Evolutionary conservation across 2,888 invertebrate species (phyloP), one percentile per base, ranked within the genome.

Genomic region (Drosophila glabriapex): DNA sequence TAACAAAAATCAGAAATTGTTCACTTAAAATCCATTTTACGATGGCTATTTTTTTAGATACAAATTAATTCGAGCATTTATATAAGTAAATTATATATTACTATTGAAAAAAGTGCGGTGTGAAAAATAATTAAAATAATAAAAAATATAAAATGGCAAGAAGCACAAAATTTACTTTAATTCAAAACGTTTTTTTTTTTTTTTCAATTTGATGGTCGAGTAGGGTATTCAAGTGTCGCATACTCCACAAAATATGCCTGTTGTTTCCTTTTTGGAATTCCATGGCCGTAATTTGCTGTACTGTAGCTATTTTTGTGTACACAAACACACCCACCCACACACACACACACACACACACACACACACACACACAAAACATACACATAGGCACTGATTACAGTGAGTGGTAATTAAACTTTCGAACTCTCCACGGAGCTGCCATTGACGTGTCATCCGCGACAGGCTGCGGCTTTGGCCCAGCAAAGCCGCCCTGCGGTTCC

Each of bases 321-420:
- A 74, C 64, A 66, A 66, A 35, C 25, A 22, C 28, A 28, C 28
- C n/a, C 28, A 55, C 25, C 19, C 37, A 29, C 56, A 9, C 39
- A 56, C 62, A 68, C 68, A 71, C 62, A 62, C 37, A 61, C 28
- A 67, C 28, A 67, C 22, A 68, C 54, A 79, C 43, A 70, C n/a
- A n/a, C n/a, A n/a, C n/a, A n/a, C n/a, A n/a, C n/a, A n/a, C n/a
- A n/a, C n/a, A 62, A 62, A 58, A 29, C 19, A 35, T 6, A 73
- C 54, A 61, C 43, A 63, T 9, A 66, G 63, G 68, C 67, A 72
- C 72, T 85, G 85, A 86, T 90, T 89, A 78, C 82, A 64, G 74
- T 64, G 83, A 84, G 86, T 89, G 89, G 89, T 91, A 92, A 92
- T 92, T 92, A 92, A 92, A 92, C 89, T 92, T 91, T 91, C 83